phyloP scores from a whole-genome alignment of 2,797 vertebrate species.

The Acanthurus lineatus region DNA sequence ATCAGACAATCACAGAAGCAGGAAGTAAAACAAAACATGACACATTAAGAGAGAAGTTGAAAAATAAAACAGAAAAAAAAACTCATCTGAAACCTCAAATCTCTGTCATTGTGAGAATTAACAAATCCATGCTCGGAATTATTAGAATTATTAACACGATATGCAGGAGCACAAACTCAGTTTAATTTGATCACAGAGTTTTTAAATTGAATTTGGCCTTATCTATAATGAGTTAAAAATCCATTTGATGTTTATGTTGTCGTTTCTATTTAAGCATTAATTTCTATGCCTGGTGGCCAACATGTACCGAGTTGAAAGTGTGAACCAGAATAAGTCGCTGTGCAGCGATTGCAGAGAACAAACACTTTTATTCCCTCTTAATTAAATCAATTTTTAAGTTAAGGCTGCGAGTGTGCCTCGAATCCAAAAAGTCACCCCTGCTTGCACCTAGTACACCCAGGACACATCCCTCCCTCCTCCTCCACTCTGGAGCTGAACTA shows the following conservation, averaged over 20 bases:
- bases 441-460: background rate
- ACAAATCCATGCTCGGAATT: conserved; percentile 2
- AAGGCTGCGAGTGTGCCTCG: background rate
- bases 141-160: conserved; percentile 46
- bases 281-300: background rate
- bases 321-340: conserved; percentile 23
- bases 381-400: conserved; percentile 18
- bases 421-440: conserved; percentile 13
- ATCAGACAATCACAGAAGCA: too few species aligned
- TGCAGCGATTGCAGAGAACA: background rate
- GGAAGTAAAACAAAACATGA: too few species aligned
- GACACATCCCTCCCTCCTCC: background rate
- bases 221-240: conserved; percentile 38
- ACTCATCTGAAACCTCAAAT: background rate
- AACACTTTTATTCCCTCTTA: conserved; percentile 20
- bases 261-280: conserved; percentile 6
- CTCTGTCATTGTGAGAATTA: conserved; percentile 16
- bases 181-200: conserved; percentile 8
- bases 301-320: background rate
- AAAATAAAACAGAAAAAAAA: too few species aligned
- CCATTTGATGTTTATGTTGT: conserved; percentile 8
- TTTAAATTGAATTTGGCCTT: conserved; percentile 41
- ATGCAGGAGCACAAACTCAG: conserved; percentile 5
- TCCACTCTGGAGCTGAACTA: background rate
- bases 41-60: too few species aligned